Conservation (phyloP, 2,888 invertebrate species). For the Erebia palarica region DNA sequence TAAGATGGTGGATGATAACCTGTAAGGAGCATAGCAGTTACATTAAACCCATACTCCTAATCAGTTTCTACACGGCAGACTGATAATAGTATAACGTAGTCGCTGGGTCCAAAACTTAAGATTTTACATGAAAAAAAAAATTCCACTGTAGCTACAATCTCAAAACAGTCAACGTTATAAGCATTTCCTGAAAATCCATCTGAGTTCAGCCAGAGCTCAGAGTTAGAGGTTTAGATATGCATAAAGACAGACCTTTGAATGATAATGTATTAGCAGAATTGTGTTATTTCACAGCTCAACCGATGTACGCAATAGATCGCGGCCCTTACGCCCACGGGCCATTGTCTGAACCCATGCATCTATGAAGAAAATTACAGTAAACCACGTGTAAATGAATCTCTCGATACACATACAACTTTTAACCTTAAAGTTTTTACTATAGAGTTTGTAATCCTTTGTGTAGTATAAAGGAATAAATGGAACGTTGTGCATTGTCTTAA, state of each 20-base stretch:
- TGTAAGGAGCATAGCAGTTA: no score
- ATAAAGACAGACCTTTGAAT: conserved; percentile 6
- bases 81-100: no score
- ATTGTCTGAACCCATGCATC: conserved; percentile 47
- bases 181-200: no score
- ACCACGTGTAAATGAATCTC: conserved; percentile 34
- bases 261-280: conserved; percentile 17
- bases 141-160: no score
- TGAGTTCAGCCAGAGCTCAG: no score
- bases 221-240: not conserved
- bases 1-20: no score
- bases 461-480: conserved; percentile 1
- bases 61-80: no score
- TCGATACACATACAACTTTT: not conserved
- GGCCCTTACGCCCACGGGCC: conserved; percentile 57
- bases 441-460: conserved; percentile 13
- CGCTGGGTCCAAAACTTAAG: no score
- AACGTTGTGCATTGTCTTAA: conserved; percentile 24
- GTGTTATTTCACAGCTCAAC: conserved; percentile 38
- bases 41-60: no score
- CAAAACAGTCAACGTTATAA: no score
- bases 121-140: no score
- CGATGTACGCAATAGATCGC: conserved; percentile 51
- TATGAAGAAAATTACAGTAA: conserved; percentile 38
- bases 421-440: not conserved